These are phyloP conservation scores for Meloidogyne floridensis DNA, from an alignment of 1,140 invertebrate species.

Conservation along the genomic window DNA sequence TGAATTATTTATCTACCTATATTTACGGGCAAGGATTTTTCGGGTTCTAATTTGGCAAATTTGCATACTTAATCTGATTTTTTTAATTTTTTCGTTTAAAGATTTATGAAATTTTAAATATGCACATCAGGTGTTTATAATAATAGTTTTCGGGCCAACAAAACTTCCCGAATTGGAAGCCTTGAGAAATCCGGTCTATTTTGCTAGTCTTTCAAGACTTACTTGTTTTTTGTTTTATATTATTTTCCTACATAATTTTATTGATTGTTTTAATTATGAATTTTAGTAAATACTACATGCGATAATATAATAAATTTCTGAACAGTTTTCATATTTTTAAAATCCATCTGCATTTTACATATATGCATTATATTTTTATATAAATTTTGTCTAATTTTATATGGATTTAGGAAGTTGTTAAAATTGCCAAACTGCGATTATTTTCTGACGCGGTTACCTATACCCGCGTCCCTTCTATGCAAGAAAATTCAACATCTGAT, in stretches of 20 bases:
- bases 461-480: constrained; percentile 18
- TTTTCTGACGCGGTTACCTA: constrained; percentile 8
- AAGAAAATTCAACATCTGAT: constrained; percentile 1
- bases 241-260: not conserved
- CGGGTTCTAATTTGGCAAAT: no score
- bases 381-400: not conserved
- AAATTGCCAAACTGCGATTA: no score
- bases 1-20: not conserved
- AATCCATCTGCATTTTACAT: not conserved
- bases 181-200: not conserved
- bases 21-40: not conserved
- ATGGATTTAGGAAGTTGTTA: not conserved
- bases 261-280: not conserved
- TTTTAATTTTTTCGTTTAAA: no score
- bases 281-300: not conserved
- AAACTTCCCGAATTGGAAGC: no score
- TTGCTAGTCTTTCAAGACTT: constrained; percentile 4
- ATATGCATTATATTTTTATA: not conserved
- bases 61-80: no score
- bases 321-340: not conserved
- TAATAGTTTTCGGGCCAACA: no score
- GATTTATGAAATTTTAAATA: no score
- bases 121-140: no score
- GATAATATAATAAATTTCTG: not conserved
- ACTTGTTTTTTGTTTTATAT: not conserved